Evolutionary conservation across 2,113 vertebrate species (phyloP), one percentile per base, ranked within the genome.

Genomic region (Ptyas mucosa): DNA sequence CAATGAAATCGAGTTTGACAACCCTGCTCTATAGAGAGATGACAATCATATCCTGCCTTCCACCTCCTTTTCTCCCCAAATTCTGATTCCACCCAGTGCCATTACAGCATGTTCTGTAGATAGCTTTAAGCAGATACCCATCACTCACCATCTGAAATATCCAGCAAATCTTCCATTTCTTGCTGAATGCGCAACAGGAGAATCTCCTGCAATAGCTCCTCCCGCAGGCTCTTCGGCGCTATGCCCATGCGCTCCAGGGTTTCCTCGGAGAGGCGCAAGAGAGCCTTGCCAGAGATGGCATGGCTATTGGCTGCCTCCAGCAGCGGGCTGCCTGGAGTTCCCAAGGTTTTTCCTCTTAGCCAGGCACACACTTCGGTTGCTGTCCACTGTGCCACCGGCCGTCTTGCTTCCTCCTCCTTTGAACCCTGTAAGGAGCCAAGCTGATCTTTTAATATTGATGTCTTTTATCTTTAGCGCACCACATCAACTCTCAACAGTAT

Each of bases 201-300:
- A 26, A 98, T 87, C 39, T 96, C 96, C 69, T 96, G 97, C 92
- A 98, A 85, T 29, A 98, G 95, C 43, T 97, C 95, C 93, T 96
- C 51, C 0, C 94, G 94, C 91, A 97, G 96, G 52, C 95, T 94
- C 94, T 96, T 94, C 0, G 90, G 90, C 11, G 92, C 92, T 88
- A 98, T 92, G 4, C 98, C 98, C 57, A 98, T 96, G 23, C 96
- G 94, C 94, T 97, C 94, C 95, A 98, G 96, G 93, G 97, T 96
- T 89, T 95, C 94, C 10, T 97, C 95, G 29, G 96, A 96, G 49
- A 98, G 87, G 91, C 97, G 96, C 92, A 98, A 96, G 93, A 98
- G 75, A 1, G 96, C 97, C 1, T 97, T 97, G 53, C 98, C 98
- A 97, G 93, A 21, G n/a, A 91, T 97, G 5, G 94, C 95, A 58